A percentile compares a stretch with the other conserved stretches of the same genome.
Evolutionary conservation across 1,140 invertebrate species (phyloP).

Genomic region (Tyrophagus putrescentiae): DNA sequence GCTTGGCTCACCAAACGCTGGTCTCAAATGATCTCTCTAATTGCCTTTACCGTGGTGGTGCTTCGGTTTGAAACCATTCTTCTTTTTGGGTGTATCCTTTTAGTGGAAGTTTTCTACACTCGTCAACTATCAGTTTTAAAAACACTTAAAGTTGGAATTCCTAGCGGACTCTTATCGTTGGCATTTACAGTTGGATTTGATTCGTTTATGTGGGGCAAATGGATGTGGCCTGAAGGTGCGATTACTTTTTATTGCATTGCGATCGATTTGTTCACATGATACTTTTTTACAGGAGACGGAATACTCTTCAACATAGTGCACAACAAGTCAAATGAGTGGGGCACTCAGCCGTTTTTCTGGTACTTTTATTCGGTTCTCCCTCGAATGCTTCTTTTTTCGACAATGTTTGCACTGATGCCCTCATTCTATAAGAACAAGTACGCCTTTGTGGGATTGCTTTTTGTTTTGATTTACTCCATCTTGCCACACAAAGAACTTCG

Average conservation of each 20-base stretch:
- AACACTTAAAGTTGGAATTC: conserved; percentile 20
- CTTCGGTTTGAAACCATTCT: conserved; percentile 23
- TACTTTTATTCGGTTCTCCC: conserved; percentile 96
- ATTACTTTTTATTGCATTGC: conserved; percentile 3
- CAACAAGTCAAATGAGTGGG: conserved; percentile 91
- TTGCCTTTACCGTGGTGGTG: conserved; percentile 24
- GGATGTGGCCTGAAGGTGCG: conserved; percentile 92
- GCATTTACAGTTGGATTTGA: conserved; percentile 62
- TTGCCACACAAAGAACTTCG: conserved; percentile 95
- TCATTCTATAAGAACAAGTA: conserved; percentile 49
- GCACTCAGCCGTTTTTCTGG: conserved; percentile 90
- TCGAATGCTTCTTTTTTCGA: conserved; percentile 60
- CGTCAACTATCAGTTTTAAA: conserved; percentile 1
- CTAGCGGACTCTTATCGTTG: conserved; percentile 32
- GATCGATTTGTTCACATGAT: not conserved
- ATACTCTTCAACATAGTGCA: conserved; percentile 86
- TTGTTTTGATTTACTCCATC: conserved; percentile 78
- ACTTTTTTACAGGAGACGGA: conserved; percentile 38
- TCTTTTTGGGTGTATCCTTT: conserved; percentile 18
- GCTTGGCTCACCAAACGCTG: conserved; percentile 28
- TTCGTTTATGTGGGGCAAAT: conserved; percentile 77
- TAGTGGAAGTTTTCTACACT: conserved; percentile 17
- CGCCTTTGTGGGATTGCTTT: conserved; percentile 54
- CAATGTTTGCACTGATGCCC: conserved; percentile 61
- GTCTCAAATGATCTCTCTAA: conserved; percentile 19